A percentile compares a stretch with the other conserved stretches of the same genome.
Conservation (phyloP, 2,113 vertebrate species). For the Diglossa brunneiventris region DNA sequence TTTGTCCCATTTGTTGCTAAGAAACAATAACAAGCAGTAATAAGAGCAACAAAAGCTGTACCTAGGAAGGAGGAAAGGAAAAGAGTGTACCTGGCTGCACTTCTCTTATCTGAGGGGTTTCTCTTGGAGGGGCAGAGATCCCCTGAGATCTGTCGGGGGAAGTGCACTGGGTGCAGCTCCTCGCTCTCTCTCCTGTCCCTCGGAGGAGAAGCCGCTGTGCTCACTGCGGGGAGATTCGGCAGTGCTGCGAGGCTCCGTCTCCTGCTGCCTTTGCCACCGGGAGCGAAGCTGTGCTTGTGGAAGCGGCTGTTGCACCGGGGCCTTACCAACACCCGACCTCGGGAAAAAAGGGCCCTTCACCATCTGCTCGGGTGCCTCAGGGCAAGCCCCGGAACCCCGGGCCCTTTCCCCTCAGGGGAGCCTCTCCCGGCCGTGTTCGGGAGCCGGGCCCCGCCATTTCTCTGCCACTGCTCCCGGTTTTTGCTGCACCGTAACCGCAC, state of each 20-base stretch:
- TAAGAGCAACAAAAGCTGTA: background rate
- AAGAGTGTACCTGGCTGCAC: background rate
- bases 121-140: background rate
- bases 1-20: background rate
- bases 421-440: too few relatives aligned
- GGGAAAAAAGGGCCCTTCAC: background rate
- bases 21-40: background rate
- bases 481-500: too few relatives aligned
- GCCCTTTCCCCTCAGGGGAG: too few relatives aligned
- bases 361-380: background rate
- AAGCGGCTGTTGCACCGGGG: background rate
- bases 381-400: too few relatives aligned
- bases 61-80: rapidly evolving
- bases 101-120: background rate
- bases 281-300: background rate
- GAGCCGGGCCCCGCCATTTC: too few relatives aligned
- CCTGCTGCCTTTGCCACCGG: background rate
- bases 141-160: too few relatives aligned
- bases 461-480: too few relatives aligned
- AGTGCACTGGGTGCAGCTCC: too few relatives aligned
- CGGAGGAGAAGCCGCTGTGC: too few relatives aligned
- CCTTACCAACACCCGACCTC: too few relatives aligned
- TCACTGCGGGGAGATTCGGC: background rate
- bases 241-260: background rate
- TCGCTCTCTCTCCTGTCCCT: too few relatives aligned